Evolutionary conservation across 1,140 invertebrate genomes (phyloP), one percentile per base, ranked within the genome.

Genomic region (Odontomachus brunneus): DNA sequence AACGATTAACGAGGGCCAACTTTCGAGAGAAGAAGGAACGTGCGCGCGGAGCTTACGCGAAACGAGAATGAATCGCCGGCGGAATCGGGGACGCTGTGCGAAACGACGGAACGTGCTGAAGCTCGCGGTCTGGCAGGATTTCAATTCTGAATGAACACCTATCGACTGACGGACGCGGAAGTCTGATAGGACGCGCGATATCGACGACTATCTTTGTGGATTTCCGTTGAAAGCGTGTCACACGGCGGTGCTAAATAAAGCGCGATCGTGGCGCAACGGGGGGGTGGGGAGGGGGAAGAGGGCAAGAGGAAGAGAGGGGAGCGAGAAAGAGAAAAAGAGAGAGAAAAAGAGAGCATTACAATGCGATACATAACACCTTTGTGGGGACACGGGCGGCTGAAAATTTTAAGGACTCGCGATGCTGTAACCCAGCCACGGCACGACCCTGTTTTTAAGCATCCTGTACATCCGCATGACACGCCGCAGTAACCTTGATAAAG

Each of bases 401-500:
- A 72, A 80, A 29, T 59, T 49, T 63, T 15, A 17, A 49, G 19
- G 15, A 38, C 14, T 55, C 7, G 9, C 53, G 53, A 19, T n/a
- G 17, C 53, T 55, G n/a, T 3, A 22, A 7, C 2, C n/a, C 63
- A 24, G 33, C 19, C 2, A 55, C n/a, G 17, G 29, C n/a, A 12
- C 17, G 60, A 22, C 11, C 29, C 19, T 53, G 29, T 26, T 76
- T 65, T 66, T 76, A 24, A 76, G 66, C 19, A 53, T 4, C 49
- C 62, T 44, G 62, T 49, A 66, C 17, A 76, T 38, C 74, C 60
- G 74, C 62, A 76, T 76, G 49, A 76, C 62, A 76, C 29, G 17
- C 74, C 74, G 74, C 74, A 76, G 74, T 76, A 63, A 51, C 74
- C 74, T 76, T 76, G 74, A 76, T 63, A 66, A 76, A 76, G 29